Conservation (phyloP, 92 coral and sea anemone species). For the Porites evermanni region DNA sequence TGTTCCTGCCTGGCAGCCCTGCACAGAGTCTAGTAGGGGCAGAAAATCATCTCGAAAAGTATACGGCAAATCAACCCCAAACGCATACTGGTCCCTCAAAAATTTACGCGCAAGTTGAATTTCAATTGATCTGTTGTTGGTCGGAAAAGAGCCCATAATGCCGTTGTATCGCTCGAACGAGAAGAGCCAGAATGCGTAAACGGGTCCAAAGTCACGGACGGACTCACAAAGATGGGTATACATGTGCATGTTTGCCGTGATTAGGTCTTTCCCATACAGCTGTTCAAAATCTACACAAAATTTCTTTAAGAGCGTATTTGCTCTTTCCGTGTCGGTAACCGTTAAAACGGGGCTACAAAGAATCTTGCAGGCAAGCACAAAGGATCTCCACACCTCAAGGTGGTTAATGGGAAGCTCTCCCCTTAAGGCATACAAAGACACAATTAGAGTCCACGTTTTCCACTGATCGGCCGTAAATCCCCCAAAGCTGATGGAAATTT, state of each 20-base stretch:
- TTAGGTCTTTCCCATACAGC: constrained; percentile 44
- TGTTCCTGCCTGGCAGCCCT: constrained; percentile 14
- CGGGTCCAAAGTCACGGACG: constrained; percentile 68
- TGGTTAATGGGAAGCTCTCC: neutral
- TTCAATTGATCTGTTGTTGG: constrained; percentile 41
- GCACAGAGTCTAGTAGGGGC: constrained; percentile 31
- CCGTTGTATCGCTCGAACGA: constrained; percentile 63
- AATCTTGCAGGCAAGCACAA: constrained; percentile 47
- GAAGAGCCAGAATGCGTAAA: constrained; percentile 59
- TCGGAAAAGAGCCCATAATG: constrained; percentile 46
- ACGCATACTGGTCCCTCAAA: constrained; percentile 13
- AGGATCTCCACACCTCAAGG: constrained; percentile 56
- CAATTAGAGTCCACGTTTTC: too few species aligned
- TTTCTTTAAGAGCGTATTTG: neutral
- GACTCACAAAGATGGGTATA: constrained; percentile 47
- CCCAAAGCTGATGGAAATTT: too few species aligned
- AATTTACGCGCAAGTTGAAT: constrained; percentile 60
- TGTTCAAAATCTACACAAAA: constrained; percentile 44
- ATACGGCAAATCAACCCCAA: constrained; percentile 26
- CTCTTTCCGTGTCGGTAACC: constrained; percentile 18
- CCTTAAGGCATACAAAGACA: too few species aligned
- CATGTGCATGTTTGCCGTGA: constrained; percentile 70
- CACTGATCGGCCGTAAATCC: too few species aligned
- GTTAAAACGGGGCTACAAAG: constrained; percentile 52
- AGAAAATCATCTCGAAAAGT: constrained; percentile 36